These are phyloP conservation scores for Decapterus maruadsi DNA, from an alignment of 2,797 vertebrate genomes.

Conservation along the genomic window DNA sequence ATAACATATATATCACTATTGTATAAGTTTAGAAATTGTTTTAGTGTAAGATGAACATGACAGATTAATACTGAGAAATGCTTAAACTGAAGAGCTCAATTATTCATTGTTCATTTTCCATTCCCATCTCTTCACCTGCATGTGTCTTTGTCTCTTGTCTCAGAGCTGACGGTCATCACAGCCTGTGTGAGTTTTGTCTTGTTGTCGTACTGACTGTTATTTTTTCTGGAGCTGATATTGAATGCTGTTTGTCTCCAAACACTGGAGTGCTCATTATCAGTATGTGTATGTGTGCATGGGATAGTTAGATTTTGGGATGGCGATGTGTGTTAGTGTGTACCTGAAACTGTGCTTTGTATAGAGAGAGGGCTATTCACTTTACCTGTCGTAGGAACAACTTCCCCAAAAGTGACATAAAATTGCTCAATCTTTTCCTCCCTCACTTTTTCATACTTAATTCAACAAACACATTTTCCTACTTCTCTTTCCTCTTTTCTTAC, in stretches of 20 bases:
- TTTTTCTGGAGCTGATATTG: slow-evolving; percentile 51
- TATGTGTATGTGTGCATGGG: not conserved
- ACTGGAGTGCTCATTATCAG: not conserved
- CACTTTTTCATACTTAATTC: slow-evolving; percentile 11
- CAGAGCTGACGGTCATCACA: slow-evolving; percentile 24
- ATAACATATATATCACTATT: not conserved
- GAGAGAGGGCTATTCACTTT: slow-evolving; percentile 4
- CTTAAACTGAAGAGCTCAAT: slow-evolving; percentile 19
- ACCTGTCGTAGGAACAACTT: slow-evolving; percentile 15
- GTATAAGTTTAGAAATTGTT: not conserved
- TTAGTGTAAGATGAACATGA: not conserved
- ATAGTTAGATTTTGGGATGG: slow-evolving; percentile 10
- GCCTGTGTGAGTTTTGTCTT: slow-evolving; percentile 29
- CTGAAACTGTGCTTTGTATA: not conserved
- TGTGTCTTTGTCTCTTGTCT: slow-evolving; percentile 15
- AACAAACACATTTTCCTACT: not conserved
- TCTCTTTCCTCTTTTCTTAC: not conserved
- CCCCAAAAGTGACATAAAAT: slow-evolving; percentile 29
- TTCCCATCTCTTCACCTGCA: not conserved
- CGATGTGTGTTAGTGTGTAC: not conserved
- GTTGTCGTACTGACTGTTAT: slow-evolving; percentile 55
- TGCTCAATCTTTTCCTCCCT: not conserved
- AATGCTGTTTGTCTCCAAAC: slow-evolving; percentile 35
- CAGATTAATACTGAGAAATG: slow-evolving; percentile 15
- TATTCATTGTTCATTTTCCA: slow-evolving; percentile 14